phyloP scores from a whole-genome alignment of 2,888 invertebrate species.

The Orthosia incerta region DNA sequence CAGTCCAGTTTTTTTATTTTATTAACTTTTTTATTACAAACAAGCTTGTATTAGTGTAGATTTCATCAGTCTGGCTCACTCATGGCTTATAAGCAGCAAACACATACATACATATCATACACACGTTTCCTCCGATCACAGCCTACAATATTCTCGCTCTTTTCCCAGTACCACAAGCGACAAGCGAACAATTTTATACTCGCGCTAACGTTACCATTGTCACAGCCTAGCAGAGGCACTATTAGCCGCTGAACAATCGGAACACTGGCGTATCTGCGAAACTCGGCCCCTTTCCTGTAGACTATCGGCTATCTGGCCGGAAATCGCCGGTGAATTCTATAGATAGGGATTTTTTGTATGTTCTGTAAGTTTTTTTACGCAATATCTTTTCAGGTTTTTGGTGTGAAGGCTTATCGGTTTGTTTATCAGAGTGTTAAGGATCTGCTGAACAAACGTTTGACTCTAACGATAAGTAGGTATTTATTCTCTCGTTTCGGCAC shows the following conservation, averaged over 20 bases:
- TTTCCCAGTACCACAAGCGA: conserved; percentile 9
- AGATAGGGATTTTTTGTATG: conserved; percentile 14
- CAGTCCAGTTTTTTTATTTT: too few species aligned
- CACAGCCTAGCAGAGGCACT: conserved; percentile 13
- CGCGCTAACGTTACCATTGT: conserved; percentile 30
- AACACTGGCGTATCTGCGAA: conserved; percentile 12
- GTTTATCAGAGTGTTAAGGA: conserved; percentile 10
- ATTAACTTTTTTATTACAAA: too few species aligned
- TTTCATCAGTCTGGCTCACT: neutral
- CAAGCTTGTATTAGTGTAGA: too few species aligned
- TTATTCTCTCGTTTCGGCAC: neutral
- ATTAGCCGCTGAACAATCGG: conserved; percentile 19
- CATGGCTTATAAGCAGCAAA: neutral
- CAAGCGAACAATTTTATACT: conserved; percentile 14
- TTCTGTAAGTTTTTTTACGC: neutral
- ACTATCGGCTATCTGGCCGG: conserved; percentile 23
- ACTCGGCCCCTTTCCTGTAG: conserved; percentile 33
- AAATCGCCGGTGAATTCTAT: conserved; percentile 21
- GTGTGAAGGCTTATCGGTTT: conserved; percentile 13
- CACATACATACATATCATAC: neutral
- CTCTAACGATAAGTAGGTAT: neutral
- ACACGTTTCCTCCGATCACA: neutral
- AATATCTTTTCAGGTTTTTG: conserved; percentile 17
- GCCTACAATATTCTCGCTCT: conserved; percentile 7
- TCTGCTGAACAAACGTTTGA: conserved; percentile 18